Evolutionary conservation across 2,113 vertebrate species (phyloP).

Genomic region (Microtus oregoni): DNA sequence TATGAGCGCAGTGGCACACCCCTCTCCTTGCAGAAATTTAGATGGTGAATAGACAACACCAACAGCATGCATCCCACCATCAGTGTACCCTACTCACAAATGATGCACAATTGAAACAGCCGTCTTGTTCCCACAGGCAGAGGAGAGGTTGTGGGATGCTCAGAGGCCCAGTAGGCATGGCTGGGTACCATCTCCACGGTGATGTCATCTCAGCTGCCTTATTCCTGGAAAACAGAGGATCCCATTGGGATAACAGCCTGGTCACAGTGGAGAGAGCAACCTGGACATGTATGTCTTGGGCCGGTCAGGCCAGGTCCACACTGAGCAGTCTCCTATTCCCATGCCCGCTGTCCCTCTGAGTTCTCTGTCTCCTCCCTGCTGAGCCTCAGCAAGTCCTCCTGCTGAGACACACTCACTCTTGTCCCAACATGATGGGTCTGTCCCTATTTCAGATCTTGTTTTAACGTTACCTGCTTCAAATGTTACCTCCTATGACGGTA

Average conservation of each 20-base stretch:
- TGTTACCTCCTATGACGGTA: not conserved
- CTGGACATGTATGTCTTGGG: no score
- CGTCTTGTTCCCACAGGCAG: not conserved
- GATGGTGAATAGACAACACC: not conserved
- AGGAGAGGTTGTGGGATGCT: not conserved
- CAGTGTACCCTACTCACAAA: not conserved
- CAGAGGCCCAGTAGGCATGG: not conserved
- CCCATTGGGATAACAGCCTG: not conserved
- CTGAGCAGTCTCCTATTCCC: not conserved
- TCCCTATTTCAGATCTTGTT: not conserved
- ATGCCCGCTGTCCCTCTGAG: not conserved
- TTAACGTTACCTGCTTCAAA: not conserved
- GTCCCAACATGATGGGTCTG: not conserved
- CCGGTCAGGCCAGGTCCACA: not conserved
- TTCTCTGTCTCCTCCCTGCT: not conserved
- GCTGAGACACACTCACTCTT: accelerated
- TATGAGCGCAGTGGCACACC: not conserved
- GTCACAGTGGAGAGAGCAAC: not conserved
- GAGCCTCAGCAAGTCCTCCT: not conserved
- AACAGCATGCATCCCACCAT: no score
- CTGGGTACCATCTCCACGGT: not conserved
- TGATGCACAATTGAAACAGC: not conserved
- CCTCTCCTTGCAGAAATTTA: not conserved
- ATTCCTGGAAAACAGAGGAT: not conserved
- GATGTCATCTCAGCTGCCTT: accelerated